phyloP scores from a whole-genome alignment of 2,888 invertebrate species.

The Isotomurus palustris region DNA sequence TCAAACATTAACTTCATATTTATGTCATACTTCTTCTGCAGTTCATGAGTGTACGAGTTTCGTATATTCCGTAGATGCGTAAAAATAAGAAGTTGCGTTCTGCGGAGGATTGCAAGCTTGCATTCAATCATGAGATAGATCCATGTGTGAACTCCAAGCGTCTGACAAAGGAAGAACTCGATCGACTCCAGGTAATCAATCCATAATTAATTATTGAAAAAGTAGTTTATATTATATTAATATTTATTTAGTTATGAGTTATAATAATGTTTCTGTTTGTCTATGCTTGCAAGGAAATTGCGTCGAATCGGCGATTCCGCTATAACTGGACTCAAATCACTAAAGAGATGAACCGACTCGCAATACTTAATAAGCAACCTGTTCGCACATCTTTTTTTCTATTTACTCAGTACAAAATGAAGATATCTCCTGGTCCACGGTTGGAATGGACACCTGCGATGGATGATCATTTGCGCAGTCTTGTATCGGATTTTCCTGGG shows the following conservation, averaged over 20 bases:
- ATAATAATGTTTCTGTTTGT: no score
- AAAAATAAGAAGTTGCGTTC: constrained; percentile 34
- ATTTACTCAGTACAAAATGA: constrained; percentile 29
- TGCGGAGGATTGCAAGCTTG: constrained; percentile 34
- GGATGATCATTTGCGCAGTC: constrained; percentile 15
- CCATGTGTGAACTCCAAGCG: constrained; percentile 26
- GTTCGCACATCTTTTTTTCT: constrained; percentile 32
- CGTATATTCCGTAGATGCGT: no score
- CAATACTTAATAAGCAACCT: background rate
- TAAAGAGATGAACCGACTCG: constrained; percentile 5
- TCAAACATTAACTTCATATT: no score
- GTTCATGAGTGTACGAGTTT: no score
- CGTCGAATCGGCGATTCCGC: no score
- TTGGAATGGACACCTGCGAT: constrained; percentile 28
- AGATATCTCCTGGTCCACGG: constrained; percentile 16
- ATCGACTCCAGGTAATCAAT: constrained; percentile 29
- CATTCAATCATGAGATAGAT: constrained; percentile 32
- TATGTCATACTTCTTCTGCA: no score
- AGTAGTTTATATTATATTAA: no score
- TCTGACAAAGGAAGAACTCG: constrained; percentile 25
- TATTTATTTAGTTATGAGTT: no score
- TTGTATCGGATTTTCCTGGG: constrained; percentile 20
- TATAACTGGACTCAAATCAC: constrained; percentile 29
- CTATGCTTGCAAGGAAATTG: no score
- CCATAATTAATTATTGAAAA: no score